These are phyloP conservation scores for Limanda limanda DNA, from an alignment of 2,113 vertebrate species.

Conservation along the genomic window DNA sequence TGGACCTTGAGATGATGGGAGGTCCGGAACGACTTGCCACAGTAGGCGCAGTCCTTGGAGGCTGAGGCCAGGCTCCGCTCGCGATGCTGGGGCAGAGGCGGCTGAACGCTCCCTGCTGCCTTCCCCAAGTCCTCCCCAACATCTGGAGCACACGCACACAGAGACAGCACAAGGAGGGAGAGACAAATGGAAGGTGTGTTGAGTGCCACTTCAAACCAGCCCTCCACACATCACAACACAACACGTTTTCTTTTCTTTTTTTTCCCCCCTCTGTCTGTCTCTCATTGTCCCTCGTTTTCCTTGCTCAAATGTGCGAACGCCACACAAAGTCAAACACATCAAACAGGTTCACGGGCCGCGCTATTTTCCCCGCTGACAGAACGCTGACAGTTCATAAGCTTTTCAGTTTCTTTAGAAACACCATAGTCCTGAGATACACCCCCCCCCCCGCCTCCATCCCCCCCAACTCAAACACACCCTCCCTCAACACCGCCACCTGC, in stretches of 20 bases:
- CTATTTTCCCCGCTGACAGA: conserved; percentile 92
- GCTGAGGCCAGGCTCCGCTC: conserved; percentile 93
- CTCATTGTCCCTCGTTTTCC: conserved; percentile 77
- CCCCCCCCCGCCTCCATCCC: conserved; percentile 86
- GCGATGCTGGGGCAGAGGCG: conserved; percentile 88
- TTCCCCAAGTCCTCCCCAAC: conserved; percentile 94
- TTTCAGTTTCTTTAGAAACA: conserved; percentile 88
- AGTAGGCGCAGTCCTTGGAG: conserved; percentile 99
- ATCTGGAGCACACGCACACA: conserved; percentile 87
- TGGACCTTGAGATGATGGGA: conserved; percentile 99
- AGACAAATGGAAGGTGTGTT: conserved; percentile 81
- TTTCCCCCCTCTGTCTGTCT: conserved; percentile 41
- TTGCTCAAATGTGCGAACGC: conserved; percentile 87
- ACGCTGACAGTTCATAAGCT: conserved; percentile 94
- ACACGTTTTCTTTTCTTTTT: conserved; percentile 22
- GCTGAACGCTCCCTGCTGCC: conserved; percentile 85
- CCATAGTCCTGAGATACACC: conserved; percentile 73
- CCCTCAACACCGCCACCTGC: conserved; percentile 80
- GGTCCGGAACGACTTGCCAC: conserved; percentile 98
- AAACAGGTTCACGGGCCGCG: conserved; percentile 83
- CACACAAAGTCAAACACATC: conserved; percentile 92
- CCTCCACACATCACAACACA: conserved; percentile 59
- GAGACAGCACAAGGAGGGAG: conserved; percentile 52
- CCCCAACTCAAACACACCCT: conserved; percentile 82
- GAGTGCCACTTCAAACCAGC: conserved; percentile 89